Evolutionary conservation across 2,797 vertebrate genomes (phyloP).

Genomic region (Lycodopsis pacificus): DNA sequence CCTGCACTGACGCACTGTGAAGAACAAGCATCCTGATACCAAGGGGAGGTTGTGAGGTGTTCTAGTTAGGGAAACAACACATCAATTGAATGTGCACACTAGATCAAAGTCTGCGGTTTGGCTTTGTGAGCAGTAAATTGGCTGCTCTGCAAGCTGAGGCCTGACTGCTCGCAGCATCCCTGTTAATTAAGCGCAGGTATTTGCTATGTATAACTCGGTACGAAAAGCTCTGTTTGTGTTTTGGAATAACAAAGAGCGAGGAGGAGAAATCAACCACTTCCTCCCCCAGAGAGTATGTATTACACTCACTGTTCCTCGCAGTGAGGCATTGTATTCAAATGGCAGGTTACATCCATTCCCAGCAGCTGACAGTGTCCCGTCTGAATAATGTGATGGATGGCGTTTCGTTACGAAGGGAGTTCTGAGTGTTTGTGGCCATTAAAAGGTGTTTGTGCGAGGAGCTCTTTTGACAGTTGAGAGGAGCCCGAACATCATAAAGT

Average conservation of each 20-base stretch:
- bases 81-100: constrained; percentile 44
- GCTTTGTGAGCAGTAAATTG: constrained; percentile 32
- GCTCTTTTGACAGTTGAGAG: constrained; percentile 25
- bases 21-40: constrained; percentile 15
- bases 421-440: constrained; percentile 19
- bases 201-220: constrained; percentile 10
- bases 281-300: no score
- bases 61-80: constrained; percentile 39
- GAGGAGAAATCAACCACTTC: not conserved
- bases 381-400: constrained; percentile 35
- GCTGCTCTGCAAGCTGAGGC: constrained; percentile 4
- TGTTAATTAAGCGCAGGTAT: constrained; percentile 31
- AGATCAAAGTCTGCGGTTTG: constrained; percentile 51
- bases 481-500: constrained; percentile 51
- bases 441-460: constrained; percentile 32
- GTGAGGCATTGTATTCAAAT: constrained; percentile 15
- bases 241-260: constrained; percentile 5
- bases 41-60: constrained; percentile 40
- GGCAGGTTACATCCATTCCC: constrained; percentile 8
- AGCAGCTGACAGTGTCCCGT: not conserved
- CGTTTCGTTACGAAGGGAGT: constrained; percentile 32
- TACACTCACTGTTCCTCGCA: not conserved
- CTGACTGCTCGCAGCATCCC: constrained; percentile 12
- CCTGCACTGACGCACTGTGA: constrained; percentile 4
- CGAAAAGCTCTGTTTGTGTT: constrained; percentile 9